A percentile compares a stretch with the other conserved stretches of the same genome.
Conservation (phyloP, 2,797 vertebrate genomes). For the Gadopsis marmoratus region DNA sequence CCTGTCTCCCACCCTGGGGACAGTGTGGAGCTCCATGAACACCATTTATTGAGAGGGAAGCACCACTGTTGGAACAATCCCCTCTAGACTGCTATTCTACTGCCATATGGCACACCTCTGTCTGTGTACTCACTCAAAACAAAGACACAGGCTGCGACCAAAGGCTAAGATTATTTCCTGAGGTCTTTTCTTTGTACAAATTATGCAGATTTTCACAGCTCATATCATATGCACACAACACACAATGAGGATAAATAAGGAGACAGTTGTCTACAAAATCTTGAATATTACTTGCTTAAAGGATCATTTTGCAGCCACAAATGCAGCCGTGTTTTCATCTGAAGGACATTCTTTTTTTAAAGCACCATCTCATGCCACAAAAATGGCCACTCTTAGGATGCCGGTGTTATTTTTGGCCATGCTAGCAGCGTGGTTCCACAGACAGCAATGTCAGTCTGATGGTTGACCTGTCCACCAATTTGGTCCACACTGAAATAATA, state of each 20-base stretch:
- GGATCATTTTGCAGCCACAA: background rate
- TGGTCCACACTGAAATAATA: background rate
- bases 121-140: conserved; percentile 60
- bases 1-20: conserved; percentile 66
- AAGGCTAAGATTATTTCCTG: conserved; percentile 19
- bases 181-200: conserved; percentile 14
- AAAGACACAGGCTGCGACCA: conserved; percentile 50
- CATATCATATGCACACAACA: conserved; percentile 1
- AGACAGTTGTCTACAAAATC: too few species aligned
- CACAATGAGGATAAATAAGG: background rate
- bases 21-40: conserved; percentile 56
- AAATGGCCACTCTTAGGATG: background rate
- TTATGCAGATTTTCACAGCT: conserved; percentile 11
- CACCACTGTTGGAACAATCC: conserved; percentile 71
- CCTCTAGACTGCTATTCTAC: conserved; percentile 73
- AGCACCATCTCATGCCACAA: background rate
- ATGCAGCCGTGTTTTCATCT: conserved; percentile 11
- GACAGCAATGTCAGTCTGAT: background rate
- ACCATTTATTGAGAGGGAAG: conserved; percentile 65
- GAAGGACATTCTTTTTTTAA: background rate
- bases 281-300: background rate
- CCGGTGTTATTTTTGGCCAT: conserved; percentile 4
- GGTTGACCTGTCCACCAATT: too few species aligned
- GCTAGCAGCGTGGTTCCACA: background rate
- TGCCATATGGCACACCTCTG: conserved; percentile 80